Conservation (phyloP, 2,113 vertebrate species). For the Lynx canadensis region DNA sequence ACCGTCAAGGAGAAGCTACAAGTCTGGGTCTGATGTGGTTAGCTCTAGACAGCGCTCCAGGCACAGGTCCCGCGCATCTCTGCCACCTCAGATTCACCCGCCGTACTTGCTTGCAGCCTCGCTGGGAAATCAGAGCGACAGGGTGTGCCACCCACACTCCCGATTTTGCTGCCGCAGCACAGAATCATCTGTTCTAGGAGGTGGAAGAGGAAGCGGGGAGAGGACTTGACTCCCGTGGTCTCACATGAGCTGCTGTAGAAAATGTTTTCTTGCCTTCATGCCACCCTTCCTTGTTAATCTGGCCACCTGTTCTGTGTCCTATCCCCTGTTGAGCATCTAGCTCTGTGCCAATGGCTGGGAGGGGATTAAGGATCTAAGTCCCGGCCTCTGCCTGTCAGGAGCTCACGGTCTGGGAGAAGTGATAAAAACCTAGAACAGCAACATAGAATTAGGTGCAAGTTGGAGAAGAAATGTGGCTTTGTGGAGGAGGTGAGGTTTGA, state of each 20-base stretch:
- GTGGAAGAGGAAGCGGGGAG: background rate
- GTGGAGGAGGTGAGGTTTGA: background rate
- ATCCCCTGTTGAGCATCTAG: background rate
- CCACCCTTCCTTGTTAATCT: background rate
- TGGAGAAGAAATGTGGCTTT: background rate
- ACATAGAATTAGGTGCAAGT: background rate
- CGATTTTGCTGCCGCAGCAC: background rate
- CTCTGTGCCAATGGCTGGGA: background rate
- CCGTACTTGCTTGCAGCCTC: background rate
- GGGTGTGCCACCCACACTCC: accelerated
- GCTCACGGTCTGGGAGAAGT: background rate
- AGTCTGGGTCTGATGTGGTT: too few species aligned
- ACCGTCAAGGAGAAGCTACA: background rate
- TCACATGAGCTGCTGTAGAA: background rate
- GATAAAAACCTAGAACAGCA: too few species aligned
- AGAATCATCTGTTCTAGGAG: background rate
- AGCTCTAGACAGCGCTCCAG: accelerated
- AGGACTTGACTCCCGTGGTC: background rate
- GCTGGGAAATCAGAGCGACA: background rate
- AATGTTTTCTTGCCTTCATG: background rate
- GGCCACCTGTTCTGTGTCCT: background rate
- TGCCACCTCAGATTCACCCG: background rate
- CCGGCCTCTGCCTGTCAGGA: background rate
- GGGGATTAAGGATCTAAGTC: background rate
- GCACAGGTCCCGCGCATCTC: background rate